phyloP scores from a whole-genome alignment of 2,888 invertebrate genomes.

The Caradrina clavipalpis region DNA sequence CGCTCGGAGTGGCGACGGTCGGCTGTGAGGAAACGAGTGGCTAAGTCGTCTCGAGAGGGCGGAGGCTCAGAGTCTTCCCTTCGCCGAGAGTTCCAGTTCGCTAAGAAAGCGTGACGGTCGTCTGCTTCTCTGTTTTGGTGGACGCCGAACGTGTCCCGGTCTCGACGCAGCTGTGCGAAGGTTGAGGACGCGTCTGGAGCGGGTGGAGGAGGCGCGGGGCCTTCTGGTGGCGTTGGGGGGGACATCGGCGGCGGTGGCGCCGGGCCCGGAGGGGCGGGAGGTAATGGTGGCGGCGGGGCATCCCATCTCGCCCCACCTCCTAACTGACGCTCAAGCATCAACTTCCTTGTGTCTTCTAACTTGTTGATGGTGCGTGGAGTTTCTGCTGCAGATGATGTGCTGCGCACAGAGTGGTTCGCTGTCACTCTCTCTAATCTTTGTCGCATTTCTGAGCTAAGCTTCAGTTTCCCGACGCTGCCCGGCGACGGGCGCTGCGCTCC shows the following conservation, averaged over 20 bases:
- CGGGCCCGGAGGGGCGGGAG: constrained; percentile 91
- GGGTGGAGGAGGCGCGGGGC: constrained; percentile 91
- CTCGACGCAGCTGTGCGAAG: constrained; percentile 93
- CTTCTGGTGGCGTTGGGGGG: constrained; percentile 91
- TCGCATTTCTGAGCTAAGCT: constrained; percentile 97
- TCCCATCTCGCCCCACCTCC: constrained; percentile 93
- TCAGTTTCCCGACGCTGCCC: constrained; percentile 97
- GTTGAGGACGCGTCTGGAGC: constrained; percentile 89
- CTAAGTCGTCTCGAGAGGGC: constrained; percentile 79
- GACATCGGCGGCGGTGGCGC: constrained; percentile 92
- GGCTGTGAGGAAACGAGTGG: constrained; percentile 84
- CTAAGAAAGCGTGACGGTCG: constrained; percentile 89
- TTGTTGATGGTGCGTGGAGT: constrained; percentile 94
- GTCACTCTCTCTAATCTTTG: constrained; percentile 97
- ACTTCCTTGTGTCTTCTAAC: constrained; percentile 95
- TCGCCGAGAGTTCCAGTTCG: constrained; percentile 88
- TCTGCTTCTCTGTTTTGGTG: constrained; percentile 92
- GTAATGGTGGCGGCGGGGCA: constrained; percentile 92
- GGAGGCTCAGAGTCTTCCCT: constrained; percentile 84
- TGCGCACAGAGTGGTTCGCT: constrained; percentile 96
- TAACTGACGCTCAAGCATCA: constrained; percentile 96
- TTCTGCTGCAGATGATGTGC: constrained; percentile 93
- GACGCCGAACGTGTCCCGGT: constrained; percentile 94
- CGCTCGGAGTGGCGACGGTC: constrained; percentile 79
- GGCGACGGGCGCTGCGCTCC: constrained; percentile 95